phyloP scores from a whole-genome alignment of 2,113 vertebrate genomes.

The Microtus ochrogaster region DNA sequence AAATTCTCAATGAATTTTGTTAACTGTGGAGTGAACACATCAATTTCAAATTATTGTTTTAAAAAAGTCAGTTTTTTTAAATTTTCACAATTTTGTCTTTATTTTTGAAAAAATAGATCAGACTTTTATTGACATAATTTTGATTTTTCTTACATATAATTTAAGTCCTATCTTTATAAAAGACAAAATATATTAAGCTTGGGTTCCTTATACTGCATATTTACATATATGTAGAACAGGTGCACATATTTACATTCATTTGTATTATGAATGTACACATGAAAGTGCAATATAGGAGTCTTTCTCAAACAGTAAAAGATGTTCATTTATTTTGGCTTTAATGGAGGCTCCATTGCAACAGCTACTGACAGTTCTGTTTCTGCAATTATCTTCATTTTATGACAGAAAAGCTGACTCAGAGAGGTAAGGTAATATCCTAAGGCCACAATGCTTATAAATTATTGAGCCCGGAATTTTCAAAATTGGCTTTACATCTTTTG shows the following conservation, averaged over 20 bases:
- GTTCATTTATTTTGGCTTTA: background rate
- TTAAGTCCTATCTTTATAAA: background rate
- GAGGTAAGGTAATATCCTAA: conserved; percentile 25
- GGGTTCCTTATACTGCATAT: background rate
- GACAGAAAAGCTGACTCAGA: conserved; percentile 29
- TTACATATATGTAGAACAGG: background rate
- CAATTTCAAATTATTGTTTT: conserved; percentile 39
- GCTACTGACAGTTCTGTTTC: conserved; percentile 15
- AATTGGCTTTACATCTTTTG: conserved; percentile 43
- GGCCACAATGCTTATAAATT: conserved; percentile 58
- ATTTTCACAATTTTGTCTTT: background rate
- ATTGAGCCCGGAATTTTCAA: conserved; percentile 48
- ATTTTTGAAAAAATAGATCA: background rate
- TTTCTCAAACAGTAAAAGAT: background rate
- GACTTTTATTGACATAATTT: background rate
- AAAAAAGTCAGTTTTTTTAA: background rate
- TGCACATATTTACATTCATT: background rate
- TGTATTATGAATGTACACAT: background rate
- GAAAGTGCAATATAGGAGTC: background rate
- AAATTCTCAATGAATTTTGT: background rate
- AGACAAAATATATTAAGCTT: conserved; percentile 36
- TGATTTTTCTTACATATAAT: conserved; percentile 14
- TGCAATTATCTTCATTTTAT: conserved; percentile 6
- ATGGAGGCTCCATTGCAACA: background rate
- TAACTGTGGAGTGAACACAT: background rate